These are phyloP conservation scores for Sitta carolinensis DNA, from an alignment of 2,797 vertebrate genomes.

Conservation along the genomic window DNA sequence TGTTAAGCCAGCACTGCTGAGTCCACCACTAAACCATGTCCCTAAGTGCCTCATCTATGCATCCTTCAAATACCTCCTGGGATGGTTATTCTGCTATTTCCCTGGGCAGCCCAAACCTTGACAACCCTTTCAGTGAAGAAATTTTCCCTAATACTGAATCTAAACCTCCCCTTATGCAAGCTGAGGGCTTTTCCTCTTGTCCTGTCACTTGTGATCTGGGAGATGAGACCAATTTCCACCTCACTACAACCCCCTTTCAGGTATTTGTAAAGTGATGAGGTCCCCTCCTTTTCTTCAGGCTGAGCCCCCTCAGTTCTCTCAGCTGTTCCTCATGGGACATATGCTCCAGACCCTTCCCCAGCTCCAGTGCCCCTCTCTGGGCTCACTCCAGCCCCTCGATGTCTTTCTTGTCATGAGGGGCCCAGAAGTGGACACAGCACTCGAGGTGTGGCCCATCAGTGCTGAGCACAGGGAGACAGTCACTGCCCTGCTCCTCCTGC, in stretches of 20 bases:
- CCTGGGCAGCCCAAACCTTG: not conserved
- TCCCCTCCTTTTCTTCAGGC: not conserved
- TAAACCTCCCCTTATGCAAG: not conserved
- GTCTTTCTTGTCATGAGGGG: not conserved
- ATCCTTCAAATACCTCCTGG: not conserved
- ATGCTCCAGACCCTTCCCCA: not conserved
- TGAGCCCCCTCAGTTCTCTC: not conserved
- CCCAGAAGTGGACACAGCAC: not conserved
- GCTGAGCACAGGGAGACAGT: not conserved
- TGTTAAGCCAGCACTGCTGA: not conserved
- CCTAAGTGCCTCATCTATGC: not conserved
- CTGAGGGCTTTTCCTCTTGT: not conserved
- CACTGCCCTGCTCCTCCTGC: not conserved
- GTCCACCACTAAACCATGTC: not conserved
- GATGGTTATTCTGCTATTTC: not conserved
- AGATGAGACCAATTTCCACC: not conserved
- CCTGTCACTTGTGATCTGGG: not conserved
- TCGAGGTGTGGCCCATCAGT: accelerated
- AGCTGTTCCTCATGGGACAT: not conserved
- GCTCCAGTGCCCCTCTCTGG: not conserved
- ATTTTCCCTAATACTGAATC: not conserved
- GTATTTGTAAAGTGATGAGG: not conserved
- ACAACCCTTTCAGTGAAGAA: not conserved
- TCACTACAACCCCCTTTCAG: not conserved
- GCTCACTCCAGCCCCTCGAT: not conserved